Conservation (phyloP, 1,140 invertebrate genomes). For the Metopolophium dirhodum region DNA sequence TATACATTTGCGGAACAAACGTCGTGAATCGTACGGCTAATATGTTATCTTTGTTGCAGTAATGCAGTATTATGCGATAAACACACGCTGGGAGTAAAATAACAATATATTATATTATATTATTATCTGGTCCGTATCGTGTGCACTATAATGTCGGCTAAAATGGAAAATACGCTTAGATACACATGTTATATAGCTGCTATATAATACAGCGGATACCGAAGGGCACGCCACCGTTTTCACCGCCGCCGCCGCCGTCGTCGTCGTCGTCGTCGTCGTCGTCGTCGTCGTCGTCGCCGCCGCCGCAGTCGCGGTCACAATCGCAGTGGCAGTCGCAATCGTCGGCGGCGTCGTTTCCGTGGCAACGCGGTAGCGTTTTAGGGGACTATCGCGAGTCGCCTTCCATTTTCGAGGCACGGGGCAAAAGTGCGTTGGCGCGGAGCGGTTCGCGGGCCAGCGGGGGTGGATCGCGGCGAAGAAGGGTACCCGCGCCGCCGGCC, state of each 20-base stretch:
- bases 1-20: neutral
- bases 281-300: neutral
- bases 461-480: neutral
- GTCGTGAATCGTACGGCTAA: too few relatives aligned
- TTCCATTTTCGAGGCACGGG: slow-evolving; percentile 41
- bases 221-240: neutral
- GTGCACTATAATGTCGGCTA: neutral
- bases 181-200: neutral
- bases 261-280: neutral
- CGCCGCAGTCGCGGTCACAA: neutral
- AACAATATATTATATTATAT: neutral
- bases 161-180: neutral
- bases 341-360: slow-evolving; percentile 51
- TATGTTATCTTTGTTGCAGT: too few relatives aligned
- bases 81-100: neutral
- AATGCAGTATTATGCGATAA: neutral
- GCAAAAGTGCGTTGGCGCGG: neutral
- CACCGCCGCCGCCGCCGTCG: neutral
- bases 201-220: neutral
- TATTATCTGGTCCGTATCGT: neutral
- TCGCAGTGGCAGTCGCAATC: slow-evolving; percentile 6
- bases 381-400: slow-evolving; percentile 46
- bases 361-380: slow-evolving; percentile 39
- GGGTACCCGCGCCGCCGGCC: neutral
- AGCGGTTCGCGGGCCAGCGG: neutral